A percentile compares a stretch with the other conserved stretches of the same genome.
Evolutionary conservation across 2,888 invertebrate species (phyloP).

Genomic region (Coleophora flavipennella): DNA sequence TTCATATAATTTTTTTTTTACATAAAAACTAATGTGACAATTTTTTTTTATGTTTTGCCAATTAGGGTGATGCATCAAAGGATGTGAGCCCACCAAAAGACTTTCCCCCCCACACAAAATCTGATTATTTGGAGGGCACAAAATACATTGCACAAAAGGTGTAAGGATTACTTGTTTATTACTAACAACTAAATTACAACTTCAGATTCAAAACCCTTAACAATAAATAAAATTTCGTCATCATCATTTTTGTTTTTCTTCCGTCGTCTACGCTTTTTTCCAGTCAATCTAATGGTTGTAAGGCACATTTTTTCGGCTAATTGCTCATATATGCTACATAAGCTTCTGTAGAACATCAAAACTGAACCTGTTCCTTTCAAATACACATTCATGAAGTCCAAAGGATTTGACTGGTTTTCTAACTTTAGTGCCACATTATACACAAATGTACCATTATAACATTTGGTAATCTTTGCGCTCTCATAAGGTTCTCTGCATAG

Average conservation of each 20-base stretch:
- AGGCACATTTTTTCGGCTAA: slow-evolving; percentile 35
- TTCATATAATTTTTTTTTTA: too few species aligned
- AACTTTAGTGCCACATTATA: slow-evolving; percentile 81
- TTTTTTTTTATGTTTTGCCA: too few species aligned
- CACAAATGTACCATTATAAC: slow-evolving; percentile 82
- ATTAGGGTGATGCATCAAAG: too few species aligned
- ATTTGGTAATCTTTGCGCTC: slow-evolving; percentile 71
- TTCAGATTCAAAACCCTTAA: slow-evolving; percentile 57
- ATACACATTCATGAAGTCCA: slow-evolving; percentile 65
- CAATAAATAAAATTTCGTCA: slow-evolving; percentile 42
- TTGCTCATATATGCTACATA: slow-evolving; percentile 32
- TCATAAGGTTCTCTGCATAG: slow-evolving; percentile 75
- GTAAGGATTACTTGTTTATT: neutral
- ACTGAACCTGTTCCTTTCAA: slow-evolving; percentile 48
- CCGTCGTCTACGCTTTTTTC: slow-evolving; percentile 33
- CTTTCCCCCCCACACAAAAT: too few species aligned
- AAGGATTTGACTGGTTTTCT: slow-evolving; percentile 67
- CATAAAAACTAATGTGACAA: too few species aligned
- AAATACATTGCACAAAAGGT: too few species aligned
- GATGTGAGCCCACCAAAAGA: too few species aligned
- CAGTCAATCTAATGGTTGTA: slow-evolving; percentile 27
- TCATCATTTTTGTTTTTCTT: slow-evolving; percentile 28
- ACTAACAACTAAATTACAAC: slow-evolving; percentile 30
- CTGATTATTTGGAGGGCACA: too few species aligned
- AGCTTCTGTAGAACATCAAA: slow-evolving; percentile 46